phyloP scores from a whole-genome alignment of 1,140 invertebrate genomes.

The Helicoverpa zea region DNA sequence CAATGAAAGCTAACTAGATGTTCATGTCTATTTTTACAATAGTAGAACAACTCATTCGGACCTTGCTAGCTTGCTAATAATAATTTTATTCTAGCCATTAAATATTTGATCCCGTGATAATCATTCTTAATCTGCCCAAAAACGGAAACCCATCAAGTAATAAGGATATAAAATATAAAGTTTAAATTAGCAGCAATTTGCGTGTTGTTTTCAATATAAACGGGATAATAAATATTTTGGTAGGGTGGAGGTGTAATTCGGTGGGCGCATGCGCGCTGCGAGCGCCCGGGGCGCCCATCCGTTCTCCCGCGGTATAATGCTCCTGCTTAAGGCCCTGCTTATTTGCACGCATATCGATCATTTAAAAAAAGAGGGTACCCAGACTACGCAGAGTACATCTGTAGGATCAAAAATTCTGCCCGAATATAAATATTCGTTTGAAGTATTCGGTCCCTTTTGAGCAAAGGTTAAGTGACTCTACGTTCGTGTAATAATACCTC shows the following conservation, averaged over 20 bases:
- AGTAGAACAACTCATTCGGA: not conserved
- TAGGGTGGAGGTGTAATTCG: slow-evolving; percentile 71
- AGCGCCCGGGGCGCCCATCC: slow-evolving; percentile 49
- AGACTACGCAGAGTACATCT: slow-evolving; percentile 37
- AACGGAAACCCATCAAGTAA: slow-evolving; percentile 27
- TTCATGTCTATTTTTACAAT: slow-evolving; percentile 28
- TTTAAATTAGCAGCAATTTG: slow-evolving; percentile 41
- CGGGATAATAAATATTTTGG: slow-evolving; percentile 38
- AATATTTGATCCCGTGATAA: slow-evolving; percentile 1
- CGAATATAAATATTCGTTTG: slow-evolving; percentile 39
- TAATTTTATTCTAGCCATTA: not conserved
- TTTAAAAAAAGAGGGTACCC: slow-evolving; percentile 46
- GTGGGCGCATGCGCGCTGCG: slow-evolving; percentile 60
- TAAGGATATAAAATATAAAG: slow-evolving; percentile 43
- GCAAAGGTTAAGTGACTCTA: slow-evolving; percentile 40
- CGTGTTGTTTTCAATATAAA: slow-evolving; percentile 45
- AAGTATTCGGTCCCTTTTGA: slow-evolving; percentile 21
- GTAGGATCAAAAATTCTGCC: slow-evolving; percentile 33
- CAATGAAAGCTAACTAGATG: slow-evolving; percentile 30
- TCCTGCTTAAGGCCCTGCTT: slow-evolving; percentile 60
- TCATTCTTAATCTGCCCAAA: slow-evolving; percentile 4
- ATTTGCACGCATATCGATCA: slow-evolving; percentile 70
- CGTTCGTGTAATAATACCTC: slow-evolving; percentile 26
- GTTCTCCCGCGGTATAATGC: slow-evolving; percentile 29
- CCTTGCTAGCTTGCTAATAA: slow-evolving; percentile 18